Conservation (phyloP, 2,113 vertebrate genomes). For the Ochotona curzoniae region DNA sequence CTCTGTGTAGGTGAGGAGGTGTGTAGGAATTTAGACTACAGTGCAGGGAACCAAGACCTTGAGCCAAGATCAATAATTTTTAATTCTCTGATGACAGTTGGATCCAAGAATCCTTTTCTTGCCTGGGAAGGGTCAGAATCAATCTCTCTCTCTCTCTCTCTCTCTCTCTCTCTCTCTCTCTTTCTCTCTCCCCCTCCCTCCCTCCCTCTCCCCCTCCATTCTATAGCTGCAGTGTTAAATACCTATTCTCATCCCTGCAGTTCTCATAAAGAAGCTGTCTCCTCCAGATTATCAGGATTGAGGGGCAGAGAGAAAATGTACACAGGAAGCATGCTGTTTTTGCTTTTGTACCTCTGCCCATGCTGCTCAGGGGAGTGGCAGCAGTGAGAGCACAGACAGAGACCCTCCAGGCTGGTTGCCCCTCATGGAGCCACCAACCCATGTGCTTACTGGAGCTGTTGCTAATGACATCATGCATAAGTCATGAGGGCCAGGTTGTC, state of each 20-base stretch:
- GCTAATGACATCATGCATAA: neutral
- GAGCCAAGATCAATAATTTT: neutral
- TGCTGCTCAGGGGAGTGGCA: neutral
- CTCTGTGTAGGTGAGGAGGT: neutral
- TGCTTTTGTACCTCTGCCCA: neutral
- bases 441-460: neutral
- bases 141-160: too few relatives aligned
- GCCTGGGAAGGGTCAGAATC: neutral
- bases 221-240: neutral
- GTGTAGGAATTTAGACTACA: neutral
- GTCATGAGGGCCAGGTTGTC: neutral
- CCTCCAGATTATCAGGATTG: neutral
- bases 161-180: neutral
- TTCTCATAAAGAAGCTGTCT: neutral
- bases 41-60: neutral
- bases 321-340: fast-evolving
- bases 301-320: neutral
- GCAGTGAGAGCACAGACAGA: neutral
- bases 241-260: neutral
- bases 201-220: neutral
- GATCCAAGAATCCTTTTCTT: neutral
- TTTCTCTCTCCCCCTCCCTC: too few relatives aligned
- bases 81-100: neutral
- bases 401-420: neutral
- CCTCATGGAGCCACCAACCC: neutral